Conservation (phyloP, 2,888 invertebrate genomes). For the Athrips mouffetella region DNA sequence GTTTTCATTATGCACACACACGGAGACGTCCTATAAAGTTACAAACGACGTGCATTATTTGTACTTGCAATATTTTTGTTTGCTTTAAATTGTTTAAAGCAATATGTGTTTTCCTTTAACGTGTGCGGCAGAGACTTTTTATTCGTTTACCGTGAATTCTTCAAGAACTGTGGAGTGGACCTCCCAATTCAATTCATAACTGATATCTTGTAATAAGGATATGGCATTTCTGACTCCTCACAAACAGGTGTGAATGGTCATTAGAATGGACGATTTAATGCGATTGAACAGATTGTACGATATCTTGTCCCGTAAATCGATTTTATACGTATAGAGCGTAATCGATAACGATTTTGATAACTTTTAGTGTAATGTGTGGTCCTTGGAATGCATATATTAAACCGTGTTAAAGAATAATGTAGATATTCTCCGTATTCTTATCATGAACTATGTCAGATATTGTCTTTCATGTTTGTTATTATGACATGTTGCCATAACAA, state of each 20-base stretch:
- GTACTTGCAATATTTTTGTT: slow-evolving; percentile 40
- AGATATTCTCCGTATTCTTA: slow-evolving; percentile 31
- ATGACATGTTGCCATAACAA: slow-evolving; percentile 57
- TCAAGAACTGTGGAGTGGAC: neutral
- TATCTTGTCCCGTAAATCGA: slow-evolving; percentile 50
- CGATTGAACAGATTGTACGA: slow-evolving; percentile 47
- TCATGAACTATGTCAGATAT: slow-evolving; percentile 25
- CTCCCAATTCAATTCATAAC: neutral
- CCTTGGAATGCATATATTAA: slow-evolving; percentile 49
- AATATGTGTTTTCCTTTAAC: slow-evolving; percentile 18
- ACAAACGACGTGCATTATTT: slow-evolving; percentile 49
- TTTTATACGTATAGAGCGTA: slow-evolving; percentile 49
- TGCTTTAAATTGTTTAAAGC: slow-evolving; percentile 43
- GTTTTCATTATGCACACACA: slow-evolving; percentile 58
- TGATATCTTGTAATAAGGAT: slow-evolving; percentile 1
- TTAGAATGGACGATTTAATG: slow-evolving; percentile 52
- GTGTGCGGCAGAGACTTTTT: slow-evolving; percentile 8
- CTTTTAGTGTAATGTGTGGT: slow-evolving; percentile 48
- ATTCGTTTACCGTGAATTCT: slow-evolving; percentile 19
- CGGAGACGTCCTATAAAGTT: slow-evolving; percentile 54
- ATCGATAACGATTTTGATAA: slow-evolving; percentile 45
- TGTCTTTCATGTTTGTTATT: slow-evolving; percentile 46
- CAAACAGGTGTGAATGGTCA: slow-evolving; percentile 43
- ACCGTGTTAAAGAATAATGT: slow-evolving; percentile 44
- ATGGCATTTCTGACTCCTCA: neutral